Evolutionary conservation across 1,140 invertebrate species (phyloP).

Genomic region (Drosophila mojavensis): DNA sequence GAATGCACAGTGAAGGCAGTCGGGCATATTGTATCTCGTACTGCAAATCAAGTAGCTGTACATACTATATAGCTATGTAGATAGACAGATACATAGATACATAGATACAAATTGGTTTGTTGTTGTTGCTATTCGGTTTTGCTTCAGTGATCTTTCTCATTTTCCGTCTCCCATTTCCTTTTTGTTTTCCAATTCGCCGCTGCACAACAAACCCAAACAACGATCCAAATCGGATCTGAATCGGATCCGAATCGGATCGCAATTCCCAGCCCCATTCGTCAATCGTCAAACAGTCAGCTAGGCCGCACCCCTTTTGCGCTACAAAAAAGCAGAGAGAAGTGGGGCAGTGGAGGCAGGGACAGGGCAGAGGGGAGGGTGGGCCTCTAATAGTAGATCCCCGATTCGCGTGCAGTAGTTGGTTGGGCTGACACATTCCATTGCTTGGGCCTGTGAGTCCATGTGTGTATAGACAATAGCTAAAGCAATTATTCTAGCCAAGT

Average conservation of each 20-base stretch:
- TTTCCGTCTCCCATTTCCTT: slow-evolving; percentile 81
- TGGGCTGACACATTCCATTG: slow-evolving; percentile 53
- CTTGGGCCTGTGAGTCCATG: slow-evolving; percentile 37
- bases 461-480: slow-evolving; percentile 25
- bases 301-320: slow-evolving; percentile 58
- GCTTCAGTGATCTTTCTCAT: slow-evolving; percentile 81
- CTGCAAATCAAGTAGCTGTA: slow-evolving; percentile 30
- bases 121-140: slow-evolving; percentile 68
- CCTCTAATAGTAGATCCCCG: slow-evolving; percentile 37
- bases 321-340: not conserved
- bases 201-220: slow-evolving; percentile 29
- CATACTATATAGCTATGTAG: slow-evolving; percentile 3
- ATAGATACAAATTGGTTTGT: slow-evolving; percentile 62
- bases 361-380: not conserved
- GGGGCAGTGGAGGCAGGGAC: not conserved
- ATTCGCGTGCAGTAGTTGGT: slow-evolving; percentile 52
- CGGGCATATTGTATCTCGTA: slow-evolving; percentile 33
- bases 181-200: slow-evolving; percentile 52
- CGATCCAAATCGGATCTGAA: slow-evolving; percentile 35
- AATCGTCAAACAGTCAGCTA: slow-evolving; percentile 9
- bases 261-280: slow-evolving; percentile 18
- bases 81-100: slow-evolving; percentile 47
- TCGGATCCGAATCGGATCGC: slow-evolving; percentile 13
- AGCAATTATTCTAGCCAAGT: not conserved
- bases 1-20: slow-evolving; percentile 20